Conservation (phyloP, 2,797 vertebrate species). For the Lindbergichthys nudifrons region DNA sequence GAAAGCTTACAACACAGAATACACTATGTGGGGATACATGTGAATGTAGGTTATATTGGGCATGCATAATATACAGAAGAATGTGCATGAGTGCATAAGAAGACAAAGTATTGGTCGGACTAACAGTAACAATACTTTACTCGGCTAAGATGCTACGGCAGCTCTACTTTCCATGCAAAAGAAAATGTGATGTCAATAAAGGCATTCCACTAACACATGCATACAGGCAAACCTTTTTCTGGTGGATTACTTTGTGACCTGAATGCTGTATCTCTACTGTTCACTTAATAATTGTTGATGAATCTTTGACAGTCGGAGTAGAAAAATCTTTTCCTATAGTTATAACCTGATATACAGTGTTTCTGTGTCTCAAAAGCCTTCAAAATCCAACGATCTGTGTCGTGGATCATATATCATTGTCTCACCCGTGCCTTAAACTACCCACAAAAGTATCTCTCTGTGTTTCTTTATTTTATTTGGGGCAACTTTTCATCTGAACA, state of each 20-base stretch:
- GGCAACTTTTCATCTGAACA: background rate
- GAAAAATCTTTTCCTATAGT: background rate
- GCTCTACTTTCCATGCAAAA: background rate
- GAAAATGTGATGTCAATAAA: background rate
- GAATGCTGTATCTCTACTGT: background rate
- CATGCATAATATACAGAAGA: background rate
- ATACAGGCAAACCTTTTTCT: background rate
- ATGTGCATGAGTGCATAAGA: background rate
- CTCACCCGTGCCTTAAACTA: background rate
- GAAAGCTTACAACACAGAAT: slow-evolving; percentile 6
- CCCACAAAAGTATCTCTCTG: background rate
- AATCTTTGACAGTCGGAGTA: background rate
- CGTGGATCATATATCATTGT: background rate
- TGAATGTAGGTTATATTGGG: slow-evolving; percentile 15
- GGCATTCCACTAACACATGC: no score
- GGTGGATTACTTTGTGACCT: background rate
- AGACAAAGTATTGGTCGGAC: background rate
- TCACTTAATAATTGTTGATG: background rate
- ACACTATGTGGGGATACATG: background rate
- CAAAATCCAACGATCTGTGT: background rate
- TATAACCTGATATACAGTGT: background rate
- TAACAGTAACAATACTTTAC: background rate
- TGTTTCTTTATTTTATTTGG: background rate
- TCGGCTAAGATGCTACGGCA: no score
- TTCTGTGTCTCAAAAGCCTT: background rate